Evolutionary conservation across 1,140 invertebrate species (phyloP).

Genomic region (Colletes gigas): DNA sequence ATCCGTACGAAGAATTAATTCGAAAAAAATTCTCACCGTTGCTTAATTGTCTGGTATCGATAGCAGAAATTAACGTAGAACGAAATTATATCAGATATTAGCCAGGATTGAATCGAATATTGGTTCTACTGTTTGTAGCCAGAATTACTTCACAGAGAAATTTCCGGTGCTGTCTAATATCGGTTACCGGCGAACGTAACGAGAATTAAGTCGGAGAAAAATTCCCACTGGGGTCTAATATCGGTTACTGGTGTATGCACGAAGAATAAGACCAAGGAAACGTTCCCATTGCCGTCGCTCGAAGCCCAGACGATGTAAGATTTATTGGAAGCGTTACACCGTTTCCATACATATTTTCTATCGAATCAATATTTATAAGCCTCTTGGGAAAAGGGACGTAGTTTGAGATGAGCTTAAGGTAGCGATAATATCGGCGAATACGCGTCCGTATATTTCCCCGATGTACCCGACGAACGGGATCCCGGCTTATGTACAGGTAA

Average conservation of each 20-base stretch:
- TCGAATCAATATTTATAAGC: constrained; percentile 29
- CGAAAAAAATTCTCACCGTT: no score
- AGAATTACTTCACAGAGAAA: neutral
- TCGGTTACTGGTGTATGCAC: neutral
- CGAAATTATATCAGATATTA: no score
- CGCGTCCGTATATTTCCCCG: constrained; percentile 45
- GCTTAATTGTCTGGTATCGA: no score
- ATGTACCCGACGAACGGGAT: constrained; percentile 70
- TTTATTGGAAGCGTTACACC: neutral
- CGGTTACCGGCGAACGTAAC: no score
- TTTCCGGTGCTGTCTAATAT: neutral
- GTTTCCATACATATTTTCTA: constrained; percentile 10
- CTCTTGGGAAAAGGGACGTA: constrained; percentile 18
- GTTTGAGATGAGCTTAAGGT: constrained; percentile 37
- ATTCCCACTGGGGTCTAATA: neutral
- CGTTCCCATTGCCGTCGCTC: neutral
- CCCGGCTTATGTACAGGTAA: constrained; percentile 37
- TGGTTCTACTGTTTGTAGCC: no score
- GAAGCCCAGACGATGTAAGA: neutral
- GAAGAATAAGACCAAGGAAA: neutral
- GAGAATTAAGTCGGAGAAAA: neutral
- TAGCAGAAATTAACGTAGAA: no score
- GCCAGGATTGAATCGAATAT: no score
- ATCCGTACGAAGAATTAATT: no score
- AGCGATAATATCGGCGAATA: constrained; percentile 53